Evolutionary conservation across 2,888 invertebrate species (phyloP), one percentile per base, ranked within the genome.

Genomic region (Ophioninae sp.): DNA sequence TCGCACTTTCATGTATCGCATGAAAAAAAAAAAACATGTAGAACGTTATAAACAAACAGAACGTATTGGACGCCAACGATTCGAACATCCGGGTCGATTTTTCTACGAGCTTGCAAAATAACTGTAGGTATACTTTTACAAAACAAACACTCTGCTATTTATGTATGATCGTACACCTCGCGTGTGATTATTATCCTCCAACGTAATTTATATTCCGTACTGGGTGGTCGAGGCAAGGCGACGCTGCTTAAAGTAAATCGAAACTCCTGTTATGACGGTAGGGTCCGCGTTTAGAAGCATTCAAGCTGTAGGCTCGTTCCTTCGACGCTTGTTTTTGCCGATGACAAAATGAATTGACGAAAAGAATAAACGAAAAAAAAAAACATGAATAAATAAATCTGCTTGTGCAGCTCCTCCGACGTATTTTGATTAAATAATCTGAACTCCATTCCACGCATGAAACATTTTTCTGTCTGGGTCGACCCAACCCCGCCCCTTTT

Each of bases 181-280:
- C 21, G 17, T 41, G 23, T 21, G 21, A 37, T 21, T 10, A 17
- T 20, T 21, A 41, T 70, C 21, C 10, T 59, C 39, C 41, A 41
- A 17, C 39, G 37, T 20, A 30, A 23, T 69, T 30, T 20, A 44
- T 64, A 41, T 57, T 50, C 7, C 74, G 21, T 10, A 39, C 74
- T 81, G 78, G 83, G 83, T 83, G 83, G 83, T 75, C 83, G 56
- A 64, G 8, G 69, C 30, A 67, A 41, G 41, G 56, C 56, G 17
- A 78, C 59, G 65, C 77, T 73, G 61, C 21, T 50, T 70, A 50
- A 21, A 21, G 77, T 81, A 81, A 76, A 81, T 78, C 61, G 57
- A 78, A 78, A 77, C 83, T 74, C 23, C 0, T 83, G 78, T 78
- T 83, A 83, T 83, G 81, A 78, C 83, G 74, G 81, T 81, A 82